These are phyloP conservation scores for Nylanderia fulva DNA, from an alignment of 1,140 invertebrate genomes.

Conservation along the genomic window DNA sequence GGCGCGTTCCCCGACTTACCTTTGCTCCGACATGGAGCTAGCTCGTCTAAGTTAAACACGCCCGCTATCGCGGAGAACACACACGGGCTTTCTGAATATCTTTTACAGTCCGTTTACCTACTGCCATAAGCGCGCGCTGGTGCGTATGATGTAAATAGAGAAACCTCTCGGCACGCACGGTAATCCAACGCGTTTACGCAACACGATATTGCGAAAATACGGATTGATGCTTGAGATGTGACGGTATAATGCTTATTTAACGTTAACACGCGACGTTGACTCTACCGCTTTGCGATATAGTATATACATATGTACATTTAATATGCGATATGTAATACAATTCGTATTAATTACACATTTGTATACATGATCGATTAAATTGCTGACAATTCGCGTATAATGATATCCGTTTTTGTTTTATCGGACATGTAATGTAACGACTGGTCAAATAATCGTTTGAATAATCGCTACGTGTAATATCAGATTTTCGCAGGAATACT, in stretches of 20 bases:
- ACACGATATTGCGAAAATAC: neutral
- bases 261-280: neutral
- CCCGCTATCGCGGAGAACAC: constrained; percentile 50
- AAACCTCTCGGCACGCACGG: neutral
- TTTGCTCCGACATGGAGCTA: constrained; percentile 13
- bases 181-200: neutral
- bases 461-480: neutral
- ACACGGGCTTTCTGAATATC: constrained; percentile 31
- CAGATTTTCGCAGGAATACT: neutral
- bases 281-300: neutral
- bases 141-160: constrained; percentile 25
- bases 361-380: neutral
- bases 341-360: neutral
- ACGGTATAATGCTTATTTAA: neutral
- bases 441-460: neutral
- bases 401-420: neutral
- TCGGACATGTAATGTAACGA: neutral
- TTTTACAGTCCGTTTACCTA: constrained; percentile 54
- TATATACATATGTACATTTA: constrained; percentile 4
- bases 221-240: neutral
- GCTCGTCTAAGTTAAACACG: constrained; percentile 45
- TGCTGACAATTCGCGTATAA: neutral
- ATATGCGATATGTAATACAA: neutral
- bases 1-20: constrained; percentile 31
- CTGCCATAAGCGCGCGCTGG: constrained; percentile 1